Percentiles rank a stretch among this genome's conserved stretches.
Evolutionary conservation across 2,113 vertebrate species (phyloP).

Genomic region (Geococcyx californianus): DNA sequence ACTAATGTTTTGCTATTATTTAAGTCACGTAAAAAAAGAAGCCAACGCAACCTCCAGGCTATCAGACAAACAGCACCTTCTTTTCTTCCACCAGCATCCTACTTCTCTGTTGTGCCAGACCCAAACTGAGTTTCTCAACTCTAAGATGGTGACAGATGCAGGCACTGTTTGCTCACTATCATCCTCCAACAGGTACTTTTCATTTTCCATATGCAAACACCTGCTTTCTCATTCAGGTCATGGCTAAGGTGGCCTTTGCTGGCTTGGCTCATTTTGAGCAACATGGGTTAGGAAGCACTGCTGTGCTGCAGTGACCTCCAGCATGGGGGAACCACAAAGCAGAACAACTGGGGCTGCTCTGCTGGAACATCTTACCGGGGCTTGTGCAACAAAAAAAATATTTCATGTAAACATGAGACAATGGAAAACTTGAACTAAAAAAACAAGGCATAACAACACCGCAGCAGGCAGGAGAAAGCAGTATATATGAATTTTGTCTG

Average conservation of each 20-base stretch:
- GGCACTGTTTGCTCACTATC: background rate
- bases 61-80: background rate
- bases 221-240: background rate
- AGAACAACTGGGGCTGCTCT: accelerated
- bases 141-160: background rate
- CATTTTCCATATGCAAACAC: background rate
- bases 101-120: background rate
- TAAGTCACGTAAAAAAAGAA: background rate
- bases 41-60: background rate
- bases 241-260: background rate
- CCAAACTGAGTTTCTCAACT: background rate
- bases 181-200: background rate
- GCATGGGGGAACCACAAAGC: accelerated
- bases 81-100: background rate
- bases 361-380: background rate
- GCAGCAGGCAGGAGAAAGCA: background rate
- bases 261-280: background rate
- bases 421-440: background rate
- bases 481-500: too few species aligned
- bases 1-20: background rate
- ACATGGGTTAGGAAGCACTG: background rate
- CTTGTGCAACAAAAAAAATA: background rate
- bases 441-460: background rate
- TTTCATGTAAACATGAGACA: background rate
- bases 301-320: background rate